Evolutionary conservation across 2,797 vertebrate species (phyloP), one percentile per base, ranked within the genome.

Genomic region (Danio albolineatus): DNA sequence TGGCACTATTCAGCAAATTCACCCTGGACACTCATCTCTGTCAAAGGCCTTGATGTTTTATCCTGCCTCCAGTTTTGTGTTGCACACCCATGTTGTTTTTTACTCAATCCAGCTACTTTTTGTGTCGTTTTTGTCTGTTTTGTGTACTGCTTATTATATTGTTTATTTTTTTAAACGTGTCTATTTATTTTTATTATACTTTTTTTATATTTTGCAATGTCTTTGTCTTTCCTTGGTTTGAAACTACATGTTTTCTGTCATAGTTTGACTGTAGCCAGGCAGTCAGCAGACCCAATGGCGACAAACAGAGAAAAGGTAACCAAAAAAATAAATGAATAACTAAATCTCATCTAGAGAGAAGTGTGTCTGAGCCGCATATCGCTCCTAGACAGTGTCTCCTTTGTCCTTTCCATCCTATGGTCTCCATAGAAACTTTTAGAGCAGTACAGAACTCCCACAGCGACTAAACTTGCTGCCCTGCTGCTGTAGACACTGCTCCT

Each of bases 211-310:
- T 49, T 6, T 38, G 41, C 61, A 56, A 21, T 73, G 69, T 73
- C 38, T 80, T 36, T 67, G 78, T 79, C 48, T 78, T 56, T 17
- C 61, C 39, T 80, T 80, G 38, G 59, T 82, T 83, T 81, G 43
- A 82, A 78, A 77, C 64, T 78, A 90, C 92, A 92, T 93, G 91
- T 90, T 88, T 92, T 92, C 90, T 88, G 89, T 91, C 89, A 87
- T 91, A 94, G 93, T 94, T 90, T 94, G 92, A 94, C 88, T 89
- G 86, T 94, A 93, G 87, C 91, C 91, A 94, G 90, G 88, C 92
- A 93, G 86, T 91, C 87, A 90, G 78, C 92, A 91, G 88, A 89
- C 76, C 91, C 89, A 88, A 84, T 87, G 91, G 89, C 90, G 82
- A 90, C 91, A 92, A 89, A 89, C 84, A 90, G 86, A 87, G 90